Percentiles rank a stretch among this genome's conserved stretches.
Conservation (phyloP, 2,797 vertebrate genomes). For the Channa striata region DNA sequence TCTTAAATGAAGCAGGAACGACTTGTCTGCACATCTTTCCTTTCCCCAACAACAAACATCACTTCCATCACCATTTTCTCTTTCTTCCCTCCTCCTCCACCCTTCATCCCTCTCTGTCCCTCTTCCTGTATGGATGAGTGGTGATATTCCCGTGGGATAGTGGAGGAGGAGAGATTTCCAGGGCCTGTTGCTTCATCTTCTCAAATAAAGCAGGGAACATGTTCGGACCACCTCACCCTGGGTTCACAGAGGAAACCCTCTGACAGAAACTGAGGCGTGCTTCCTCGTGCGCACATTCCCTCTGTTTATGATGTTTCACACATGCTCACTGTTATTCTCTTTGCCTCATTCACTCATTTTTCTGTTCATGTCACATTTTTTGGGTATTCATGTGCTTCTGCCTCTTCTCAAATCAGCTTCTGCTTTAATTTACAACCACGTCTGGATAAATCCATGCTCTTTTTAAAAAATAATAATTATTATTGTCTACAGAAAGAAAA, state of each 20-base stretch:
- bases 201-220: conserved; percentile 78
- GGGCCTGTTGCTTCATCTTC: conserved; percentile 81
- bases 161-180: conserved; percentile 82
- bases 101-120: conserved; percentile 53
- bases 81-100: conserved; percentile 31
- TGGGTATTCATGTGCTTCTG: not conserved
- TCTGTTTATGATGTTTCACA: not conserved
- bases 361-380: not conserved
- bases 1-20: conserved; percentile 31
- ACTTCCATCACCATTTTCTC: conserved; percentile 12
- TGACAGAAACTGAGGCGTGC: conserved; percentile 61
- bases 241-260: conserved; percentile 62
- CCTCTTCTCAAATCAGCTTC: not conserved
- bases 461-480: not conserved
- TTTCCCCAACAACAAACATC: conserved; percentile 62
- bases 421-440: not conserved
- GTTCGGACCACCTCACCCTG: conserved; percentile 77
- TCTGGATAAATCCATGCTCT: not conserved
- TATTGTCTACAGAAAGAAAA: not conserved
- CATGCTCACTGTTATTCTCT: not conserved
- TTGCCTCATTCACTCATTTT: not conserved
- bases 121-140: conserved; percentile 77
- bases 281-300: conserved; percentile 30
- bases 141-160: conserved; percentile 88
- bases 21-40: conserved; percentile 27